Evolutionary conservation across 2,113 vertebrate genomes (phyloP).

Genomic region (Odobenus rosmarus): DNA sequence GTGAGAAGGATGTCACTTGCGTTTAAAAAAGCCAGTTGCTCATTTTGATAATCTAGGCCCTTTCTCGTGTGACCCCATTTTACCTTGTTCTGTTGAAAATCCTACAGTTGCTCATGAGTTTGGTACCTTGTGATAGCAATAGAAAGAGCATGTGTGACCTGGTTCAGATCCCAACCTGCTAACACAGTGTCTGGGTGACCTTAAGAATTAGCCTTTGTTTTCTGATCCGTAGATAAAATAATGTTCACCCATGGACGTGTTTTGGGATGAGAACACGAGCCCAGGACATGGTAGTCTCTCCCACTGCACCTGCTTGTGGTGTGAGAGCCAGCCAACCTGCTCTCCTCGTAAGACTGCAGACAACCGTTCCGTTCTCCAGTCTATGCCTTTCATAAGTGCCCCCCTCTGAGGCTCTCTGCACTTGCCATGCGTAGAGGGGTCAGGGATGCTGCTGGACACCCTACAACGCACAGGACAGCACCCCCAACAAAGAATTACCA

Average conservation of each 20-base stretch:
- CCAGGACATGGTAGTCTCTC: fast-evolving
- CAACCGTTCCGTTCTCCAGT: fast-evolving
- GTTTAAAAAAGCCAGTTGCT: background rate
- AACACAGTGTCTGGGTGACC: too few relatives aligned
- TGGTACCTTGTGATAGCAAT: background rate
- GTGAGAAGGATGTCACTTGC: background rate
- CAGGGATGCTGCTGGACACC: too few relatives aligned
- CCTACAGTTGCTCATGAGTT: background rate
- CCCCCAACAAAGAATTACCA: fast-evolving
- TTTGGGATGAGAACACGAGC: background rate
- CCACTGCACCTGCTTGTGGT: background rate
- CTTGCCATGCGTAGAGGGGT: background rate
- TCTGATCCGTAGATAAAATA: background rate
- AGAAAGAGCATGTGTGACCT: background rate
- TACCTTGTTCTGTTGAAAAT: background rate
- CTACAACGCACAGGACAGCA: background rate
- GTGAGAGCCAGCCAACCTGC: background rate
- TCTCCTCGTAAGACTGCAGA: fast-evolving
- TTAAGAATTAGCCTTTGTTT: background rate
- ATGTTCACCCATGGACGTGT: too few relatives aligned
- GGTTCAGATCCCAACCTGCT: background rate
- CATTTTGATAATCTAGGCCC: background rate
- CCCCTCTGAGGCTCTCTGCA: background rate
- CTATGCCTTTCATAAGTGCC: too few relatives aligned
- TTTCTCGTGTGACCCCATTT: background rate